Evolutionary conservation across 2,113 vertebrate species (phyloP).

Genomic region (Marmota flaviventris): DNA sequence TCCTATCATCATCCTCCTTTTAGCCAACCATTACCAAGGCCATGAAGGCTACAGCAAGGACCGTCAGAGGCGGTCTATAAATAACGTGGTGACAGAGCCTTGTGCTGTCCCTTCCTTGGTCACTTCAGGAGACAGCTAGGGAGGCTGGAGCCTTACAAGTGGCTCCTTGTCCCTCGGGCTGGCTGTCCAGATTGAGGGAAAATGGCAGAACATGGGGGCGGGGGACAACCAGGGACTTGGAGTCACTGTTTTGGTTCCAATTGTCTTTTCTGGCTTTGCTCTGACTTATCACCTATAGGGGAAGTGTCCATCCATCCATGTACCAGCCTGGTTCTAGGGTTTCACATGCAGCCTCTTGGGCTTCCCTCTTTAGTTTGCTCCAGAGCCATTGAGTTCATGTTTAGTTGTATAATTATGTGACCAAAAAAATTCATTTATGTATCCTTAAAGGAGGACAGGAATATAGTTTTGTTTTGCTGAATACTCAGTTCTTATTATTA

Average conservation of each 20-base stretch:
- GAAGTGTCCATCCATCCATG: neutral
- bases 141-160: neutral
- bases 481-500: neutral
- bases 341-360: neutral
- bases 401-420: neutral
- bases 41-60: fast-evolving
- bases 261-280: neutral
- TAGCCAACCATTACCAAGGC: neutral
- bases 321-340: neutral
- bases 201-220: neutral
- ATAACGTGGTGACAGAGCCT: slow-evolving; percentile 29
- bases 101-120: fast-evolving
- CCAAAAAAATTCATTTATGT: neutral
- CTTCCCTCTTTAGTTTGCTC: neutral
- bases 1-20: neutral
- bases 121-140: neutral
- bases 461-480: neutral
- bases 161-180: neutral
- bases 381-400: neutral
- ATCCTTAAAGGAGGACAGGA: too few species aligned
- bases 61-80: neutral
- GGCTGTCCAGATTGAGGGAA: neutral
- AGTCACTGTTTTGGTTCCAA: neutral
- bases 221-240: neutral
- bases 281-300: neutral